Evolutionary conservation across 2,113 vertebrate genomes (phyloP).

Genomic region (Mustela nigripes): DNA sequence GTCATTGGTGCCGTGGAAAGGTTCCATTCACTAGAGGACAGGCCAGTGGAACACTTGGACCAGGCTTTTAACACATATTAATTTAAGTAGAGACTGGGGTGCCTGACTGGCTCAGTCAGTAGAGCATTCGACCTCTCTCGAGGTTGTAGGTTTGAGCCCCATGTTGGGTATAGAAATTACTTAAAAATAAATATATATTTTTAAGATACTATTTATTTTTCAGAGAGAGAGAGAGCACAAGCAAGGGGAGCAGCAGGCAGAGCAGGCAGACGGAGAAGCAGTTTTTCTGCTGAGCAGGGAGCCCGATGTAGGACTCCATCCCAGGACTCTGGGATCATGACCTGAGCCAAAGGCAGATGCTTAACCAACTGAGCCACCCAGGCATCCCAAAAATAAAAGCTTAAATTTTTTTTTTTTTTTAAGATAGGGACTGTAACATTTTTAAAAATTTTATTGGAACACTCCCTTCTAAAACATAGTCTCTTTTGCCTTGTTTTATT

Average conservation of each 20-base stretch:
- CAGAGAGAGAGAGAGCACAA: no score
- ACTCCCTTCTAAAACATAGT: slow-evolving; percentile 14
- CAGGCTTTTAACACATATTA: background rate
- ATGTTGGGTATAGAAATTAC: background rate
- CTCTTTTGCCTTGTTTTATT: slow-evolving; percentile 63
- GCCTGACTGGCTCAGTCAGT: background rate
- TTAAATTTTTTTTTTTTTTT: no score
- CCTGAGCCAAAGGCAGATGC: no score
- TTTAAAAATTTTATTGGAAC: slow-evolving; percentile 30
- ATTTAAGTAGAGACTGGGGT: background rate
- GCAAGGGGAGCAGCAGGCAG: no score
- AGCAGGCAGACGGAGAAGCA: no score
- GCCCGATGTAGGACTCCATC: no score
- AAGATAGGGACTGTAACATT: background rate
- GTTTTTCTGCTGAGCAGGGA: no score
- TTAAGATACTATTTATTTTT: no score
- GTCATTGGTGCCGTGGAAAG: background rate
- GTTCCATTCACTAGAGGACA: background rate
- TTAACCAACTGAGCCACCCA: no score
- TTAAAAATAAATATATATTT: background rate
- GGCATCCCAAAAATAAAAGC: background rate
- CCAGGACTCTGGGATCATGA: no score
- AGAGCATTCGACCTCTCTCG: background rate
- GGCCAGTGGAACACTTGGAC: background rate
- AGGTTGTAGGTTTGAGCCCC: background rate